A percentile compares a stretch with the other conserved stretches of the same genome.
phyloP scores from a whole-genome alignment of 2,797 vertebrate genomes.

The Pelochelys cantorii region DNA sequence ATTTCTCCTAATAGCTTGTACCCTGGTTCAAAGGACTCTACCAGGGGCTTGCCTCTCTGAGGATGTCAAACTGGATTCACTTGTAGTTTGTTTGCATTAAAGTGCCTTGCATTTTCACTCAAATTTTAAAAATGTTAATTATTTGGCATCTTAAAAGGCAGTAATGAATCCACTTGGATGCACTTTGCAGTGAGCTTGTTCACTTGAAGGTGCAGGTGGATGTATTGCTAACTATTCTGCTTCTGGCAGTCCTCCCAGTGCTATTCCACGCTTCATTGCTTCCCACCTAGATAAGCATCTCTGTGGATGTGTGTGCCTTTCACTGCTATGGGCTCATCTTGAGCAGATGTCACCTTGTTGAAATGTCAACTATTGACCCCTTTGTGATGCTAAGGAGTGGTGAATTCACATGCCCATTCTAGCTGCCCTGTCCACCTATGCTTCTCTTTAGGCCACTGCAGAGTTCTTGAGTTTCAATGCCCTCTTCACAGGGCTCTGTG shows the following conservation, averaged over 20 bases:
- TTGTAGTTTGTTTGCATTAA: conserved; percentile 20
- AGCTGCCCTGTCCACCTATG: not conserved
- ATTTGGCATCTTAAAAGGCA: conserved; percentile 2
- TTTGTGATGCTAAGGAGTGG: not conserved
- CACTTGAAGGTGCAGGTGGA: not conserved
- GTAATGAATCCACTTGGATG: not conserved
- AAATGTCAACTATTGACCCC: not conserved
- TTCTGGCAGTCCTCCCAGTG: fast-evolving
- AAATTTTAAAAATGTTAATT: not conserved
- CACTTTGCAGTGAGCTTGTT: not conserved
- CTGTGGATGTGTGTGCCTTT: not conserved
- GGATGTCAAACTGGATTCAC: conserved; percentile 32
- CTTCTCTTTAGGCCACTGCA: not conserved
- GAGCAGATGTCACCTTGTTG: not conserved
- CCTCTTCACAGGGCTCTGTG: not conserved
- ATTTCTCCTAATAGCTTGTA: conserved; percentile 25
- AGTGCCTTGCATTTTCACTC: conserved; percentile 14
- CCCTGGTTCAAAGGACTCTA: conserved; percentile 40
- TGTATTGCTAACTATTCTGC: not conserved
- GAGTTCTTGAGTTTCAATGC: not conserved
- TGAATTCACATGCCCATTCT: not conserved
- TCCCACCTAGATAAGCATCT: not conserved
- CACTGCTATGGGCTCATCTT: not conserved
- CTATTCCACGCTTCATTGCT: not conserved
- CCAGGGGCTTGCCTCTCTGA: conserved; percentile 28